Base-by-base conservation (phyloP, 2,113 vertebrate species). In the Cervus canadensis region DNA sequence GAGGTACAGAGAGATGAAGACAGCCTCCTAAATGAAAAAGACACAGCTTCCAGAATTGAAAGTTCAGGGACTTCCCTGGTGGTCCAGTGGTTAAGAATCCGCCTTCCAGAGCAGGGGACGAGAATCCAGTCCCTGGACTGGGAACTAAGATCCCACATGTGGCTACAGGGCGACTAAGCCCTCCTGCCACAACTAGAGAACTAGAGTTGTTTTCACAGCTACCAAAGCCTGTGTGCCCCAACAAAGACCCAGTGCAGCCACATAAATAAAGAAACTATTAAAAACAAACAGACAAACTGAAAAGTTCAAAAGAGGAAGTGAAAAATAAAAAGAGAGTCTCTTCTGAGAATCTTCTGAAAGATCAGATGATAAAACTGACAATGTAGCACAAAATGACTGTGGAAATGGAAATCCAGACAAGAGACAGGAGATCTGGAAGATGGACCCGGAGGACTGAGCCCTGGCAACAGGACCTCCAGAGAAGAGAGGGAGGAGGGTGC, bases 1-100 rank as follows among this genome's bases (percentile, higher is more conserved):
- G 5, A 1, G 12, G 25, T 23, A 36, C 59, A 60, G 4, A 33
- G 2, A 12, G 36, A 45, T 0, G 6, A 15, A 26, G 33, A 40
- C 26, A 23, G 64, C 36, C 56, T 78, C 43, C 17, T 5, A 88
- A 59, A 16, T 3, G 23, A 56, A 56, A 40, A 50, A 57, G 45
- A 33, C 17, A 25, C 6, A 8, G 11, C 67, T 79, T 81, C 78
- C 57, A 48, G 62, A 52, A 19, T 2, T 33, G n/a, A 12, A 71
- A 71, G 64, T 36, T 23, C 19, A 12, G 19, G 64, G 64, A 36
- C 19, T 12, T 12, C 5, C 19, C 10, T 40, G 64, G 19, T 12
- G 67, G 67, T 11, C 67, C 67, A 6, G 19, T n/a, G 19, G 67
- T 71, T 40, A 40, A 71, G n/a, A 71, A 2, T 12, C 67, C 23